A percentile compares a stretch with the other conserved stretches of the same genome.
These are phyloP conservation scores for Crotalus helleri DNA, from an alignment of 2,113 vertebrate species.

Conservation along the genomic window DNA sequence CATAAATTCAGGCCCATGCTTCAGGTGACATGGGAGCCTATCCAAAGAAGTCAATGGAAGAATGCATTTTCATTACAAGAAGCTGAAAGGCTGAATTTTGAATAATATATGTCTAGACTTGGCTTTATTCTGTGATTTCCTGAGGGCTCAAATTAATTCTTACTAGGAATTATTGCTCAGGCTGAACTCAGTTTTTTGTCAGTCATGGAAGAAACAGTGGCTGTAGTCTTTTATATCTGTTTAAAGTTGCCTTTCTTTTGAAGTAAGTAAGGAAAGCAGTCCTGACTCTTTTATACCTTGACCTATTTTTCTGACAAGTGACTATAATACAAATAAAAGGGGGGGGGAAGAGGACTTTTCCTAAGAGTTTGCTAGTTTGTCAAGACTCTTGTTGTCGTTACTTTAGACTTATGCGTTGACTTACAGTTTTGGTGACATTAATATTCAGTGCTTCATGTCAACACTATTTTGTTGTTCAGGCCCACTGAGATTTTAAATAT, in stretches of 20 bases:
- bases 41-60: constrained; percentile 8
- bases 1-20: constrained; percentile 10
- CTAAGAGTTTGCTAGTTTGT: background rate
- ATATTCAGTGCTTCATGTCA: background rate
- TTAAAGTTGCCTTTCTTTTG: background rate
- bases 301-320: constrained; percentile 1
- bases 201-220: background rate
- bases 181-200: constrained; percentile 12
- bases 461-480: background rate
- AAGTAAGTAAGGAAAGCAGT: background rate
- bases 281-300: background rate
- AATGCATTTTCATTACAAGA: constrained; percentile 22
- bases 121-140: constrained; percentile 35
- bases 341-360: background rate
- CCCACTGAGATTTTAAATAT: background rate
- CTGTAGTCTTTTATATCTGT: background rate
- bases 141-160: constrained; percentile 33
- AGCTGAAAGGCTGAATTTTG: constrained; percentile 16
- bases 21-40: constrained; percentile 11
- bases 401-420: background rate
- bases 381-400: background rate
- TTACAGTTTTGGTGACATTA: background rate
- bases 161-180: constrained; percentile 16
- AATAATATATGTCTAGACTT: constrained; percentile 32
- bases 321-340: background rate